Conservation (phyloP, 2,888 invertebrate genomes). For the Ametastegia equiseti region DNA sequence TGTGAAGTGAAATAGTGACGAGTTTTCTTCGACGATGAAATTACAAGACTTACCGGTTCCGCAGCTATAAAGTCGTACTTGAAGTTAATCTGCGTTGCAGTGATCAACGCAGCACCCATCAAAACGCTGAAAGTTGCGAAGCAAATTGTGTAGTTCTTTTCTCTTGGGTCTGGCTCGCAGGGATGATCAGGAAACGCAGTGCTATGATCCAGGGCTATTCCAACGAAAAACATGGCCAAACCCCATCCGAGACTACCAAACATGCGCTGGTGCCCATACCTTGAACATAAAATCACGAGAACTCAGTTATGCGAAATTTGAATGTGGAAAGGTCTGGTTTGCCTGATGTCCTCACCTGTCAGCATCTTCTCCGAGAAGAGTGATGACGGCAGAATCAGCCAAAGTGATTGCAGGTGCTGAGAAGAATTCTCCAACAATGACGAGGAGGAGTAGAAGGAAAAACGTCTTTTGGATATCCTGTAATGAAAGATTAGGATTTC, state of each 20-base stretch:
- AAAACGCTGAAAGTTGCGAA: slow-evolving; percentile 98
- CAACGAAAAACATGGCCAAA: slow-evolving; percentile 98
- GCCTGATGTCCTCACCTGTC: slow-evolving; percentile 77
- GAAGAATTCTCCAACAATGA: slow-evolving; percentile 98
- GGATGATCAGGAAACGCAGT: slow-evolving; percentile 97
- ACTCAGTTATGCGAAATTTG: neutral
- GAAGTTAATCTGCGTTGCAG: slow-evolving; percentile 91
- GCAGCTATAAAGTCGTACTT: slow-evolving; percentile 74
- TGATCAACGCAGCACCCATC: slow-evolving; percentile 96
- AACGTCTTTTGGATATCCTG: slow-evolving; percentile 97
- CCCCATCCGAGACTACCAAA: slow-evolving; percentile 99
- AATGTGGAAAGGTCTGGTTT: neutral
- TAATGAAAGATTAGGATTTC: slow-evolving; percentile 49
- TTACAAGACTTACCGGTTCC: slow-evolving; percentile 65
- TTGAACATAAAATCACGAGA: slow-evolving; percentile 56
- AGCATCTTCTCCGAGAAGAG: slow-evolving; percentile 91
- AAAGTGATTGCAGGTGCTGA: slow-evolving; percentile 97
- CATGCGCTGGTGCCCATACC: slow-evolving; percentile 98
- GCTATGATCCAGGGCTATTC: slow-evolving; percentile 96
- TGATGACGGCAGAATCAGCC: slow-evolving; percentile 94
- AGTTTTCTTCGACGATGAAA: neutral
- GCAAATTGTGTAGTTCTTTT: slow-evolving; percentile 99
- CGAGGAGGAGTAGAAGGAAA: slow-evolving; percentile 93
- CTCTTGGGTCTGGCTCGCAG: slow-evolving; percentile 91
- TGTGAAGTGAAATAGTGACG: neutral